phyloP scores from a whole-genome alignment of 2,797 vertebrate species.

The Lagorchestes hirsutus region DNA sequence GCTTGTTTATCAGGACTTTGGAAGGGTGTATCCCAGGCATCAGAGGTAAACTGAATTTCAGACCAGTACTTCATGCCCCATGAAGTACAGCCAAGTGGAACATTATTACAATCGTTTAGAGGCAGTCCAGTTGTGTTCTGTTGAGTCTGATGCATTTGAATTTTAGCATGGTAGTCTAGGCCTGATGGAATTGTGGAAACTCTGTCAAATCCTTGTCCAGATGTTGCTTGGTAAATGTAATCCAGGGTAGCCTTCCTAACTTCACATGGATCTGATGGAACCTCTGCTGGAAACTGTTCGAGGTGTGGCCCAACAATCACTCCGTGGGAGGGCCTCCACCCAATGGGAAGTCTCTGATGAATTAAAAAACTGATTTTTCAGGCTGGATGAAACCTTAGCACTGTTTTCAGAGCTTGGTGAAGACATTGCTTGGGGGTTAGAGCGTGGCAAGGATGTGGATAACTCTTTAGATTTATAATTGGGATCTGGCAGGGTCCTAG shows the following conservation, averaged over 20 bases:
- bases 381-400: neutral
- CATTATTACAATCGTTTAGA: neutral
- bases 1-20: neutral
- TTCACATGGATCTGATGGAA: neutral
- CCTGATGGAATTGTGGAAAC: neutral
- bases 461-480: neutral
- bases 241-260: neutral
- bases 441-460: neutral
- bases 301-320: neutral
- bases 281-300: neutral
- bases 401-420: neutral
- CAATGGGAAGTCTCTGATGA: neutral
- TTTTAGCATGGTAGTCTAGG: neutral
- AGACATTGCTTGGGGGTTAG: neutral
- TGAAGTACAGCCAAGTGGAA: neutral
- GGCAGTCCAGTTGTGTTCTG: neutral
- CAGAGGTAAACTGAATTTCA: neutral
- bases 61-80: neutral
- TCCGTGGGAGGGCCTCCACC: neutral
- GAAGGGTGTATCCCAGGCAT: neutral
- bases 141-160: neutral
- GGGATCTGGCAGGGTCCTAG: neutral
- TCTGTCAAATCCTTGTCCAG: neutral
- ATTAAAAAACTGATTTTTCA: neutral
- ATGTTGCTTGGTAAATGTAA: neutral